Evolutionary conservation across 2,888 invertebrate species (phyloP), one percentile per base, ranked within the genome.

Genomic region (Rotaria socialis): DNA sequence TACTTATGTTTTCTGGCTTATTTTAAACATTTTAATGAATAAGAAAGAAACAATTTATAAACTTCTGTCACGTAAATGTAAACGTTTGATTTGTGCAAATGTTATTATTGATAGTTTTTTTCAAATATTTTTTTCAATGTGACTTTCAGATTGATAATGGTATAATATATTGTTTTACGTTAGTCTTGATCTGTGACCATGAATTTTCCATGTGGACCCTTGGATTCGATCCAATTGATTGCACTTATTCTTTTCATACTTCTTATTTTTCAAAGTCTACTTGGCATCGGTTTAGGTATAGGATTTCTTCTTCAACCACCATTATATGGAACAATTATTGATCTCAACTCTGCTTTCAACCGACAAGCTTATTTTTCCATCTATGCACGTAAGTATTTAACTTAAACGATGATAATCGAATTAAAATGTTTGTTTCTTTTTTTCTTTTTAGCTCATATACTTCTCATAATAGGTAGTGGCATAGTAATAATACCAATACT

Each of bases 351-450:
- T 47, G 80, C 80, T 47, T 80, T 80, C n/a, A 80, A 80, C n/a
- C 35, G 80, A 47, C 80, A 80, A 80, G 47, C 80, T 47, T 80
- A 80, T 80, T 80, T 80, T 80, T 80, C 80, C 24, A 47, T 80
- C 5, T 80, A 80, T 80, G 80, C 80, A n/a, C 47, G 80, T 80
- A n/a, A 19, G 80, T 80, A 67, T 67, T 27, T 8, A 60, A 60
- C 52, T 16, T 52, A 16, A 47, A 41, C 0, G 35, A 41, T 22
- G n/a, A 10, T 43, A 4, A 47, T 80, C 47, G 1, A 43, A 22
- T 24, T 22, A 43, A 47, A 80, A 47, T 47, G 0, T 43, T 0
- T 35, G 35, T 35, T 80, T 47, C 47, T 41, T 0, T 52, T 52
- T 16, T 16, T 16, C 8, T 7, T 43, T 80, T 47, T 80, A 80